Base-by-base conservation (phyloP, 2,888 invertebrate genomes). In the Anarsia innoxiella region DNA sequence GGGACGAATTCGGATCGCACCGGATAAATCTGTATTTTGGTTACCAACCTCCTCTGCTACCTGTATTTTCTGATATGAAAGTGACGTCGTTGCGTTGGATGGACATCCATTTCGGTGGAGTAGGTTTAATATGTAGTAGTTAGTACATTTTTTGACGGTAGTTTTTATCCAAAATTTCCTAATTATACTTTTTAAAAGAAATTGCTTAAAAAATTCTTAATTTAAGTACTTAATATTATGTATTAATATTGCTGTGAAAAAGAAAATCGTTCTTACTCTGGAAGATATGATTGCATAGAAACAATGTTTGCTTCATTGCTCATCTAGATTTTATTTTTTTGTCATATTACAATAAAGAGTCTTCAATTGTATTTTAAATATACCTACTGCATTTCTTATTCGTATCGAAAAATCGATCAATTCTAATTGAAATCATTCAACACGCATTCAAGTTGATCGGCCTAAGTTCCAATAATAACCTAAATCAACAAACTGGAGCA, bases 1-100 rank as follows among this genome's bases (percentile, higher is more conserved):
- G 56, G 28, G 8, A 28, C 27, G 28, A 15, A 27, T 3, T 14
- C 16, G 34, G 34, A 16, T 35, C 28, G 16, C 12, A 28, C 35
- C 12, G 14, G 12, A 25, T 15, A 25, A 33, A 33, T 33, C 25
- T 26, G 25, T 8, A 33, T 23, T 23, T 31, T 14, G 11, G 31
- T 31, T 23, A 26, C 26, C 33, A 15, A 26, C 25, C n/a, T 26
- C 25, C 26, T 9, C n/a, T 13, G n/a, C n/a, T 11, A 25, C 25
- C n/a, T 25, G 8, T 1, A 26, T 8, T 3, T 9, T n/a, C n/a
- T n/a, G n/a, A n/a, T n/a, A n/a, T n/a, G n/a, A n/a, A n/a, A n/a
- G n/a, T n/a, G n/a, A n/a, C n/a, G n/a, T n/a, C n/a, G n/a, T n/a
- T n/a, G n/a, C n/a, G n/a, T n/a, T n/a, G n/a, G n/a, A n/a, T n/a